Evolutionary conservation across 2,797 vertebrate species (phyloP).

Genomic region (Anguilla marmorata): DNA sequence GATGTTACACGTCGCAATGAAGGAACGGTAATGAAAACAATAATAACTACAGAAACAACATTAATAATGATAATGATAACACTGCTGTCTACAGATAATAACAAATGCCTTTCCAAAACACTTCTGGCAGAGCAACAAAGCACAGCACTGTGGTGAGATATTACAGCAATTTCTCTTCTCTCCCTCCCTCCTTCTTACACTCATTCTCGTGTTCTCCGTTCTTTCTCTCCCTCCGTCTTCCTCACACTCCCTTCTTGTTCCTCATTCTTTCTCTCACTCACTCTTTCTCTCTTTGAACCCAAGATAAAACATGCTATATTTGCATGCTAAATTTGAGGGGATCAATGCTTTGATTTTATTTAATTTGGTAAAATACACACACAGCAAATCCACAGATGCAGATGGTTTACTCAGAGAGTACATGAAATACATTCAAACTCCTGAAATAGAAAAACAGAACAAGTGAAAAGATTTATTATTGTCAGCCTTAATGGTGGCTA

Average conservation of each 20-base stretch:
- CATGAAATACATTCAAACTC: background rate
- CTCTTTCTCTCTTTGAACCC: background rate
- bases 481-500: background rate
- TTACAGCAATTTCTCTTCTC: constrained; percentile 29
- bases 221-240: background rate
- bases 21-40: constrained; percentile 30
- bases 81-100: constrained; percentile 12
- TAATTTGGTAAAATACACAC: background rate
- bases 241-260: background rate
- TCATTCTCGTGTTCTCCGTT: background rate
- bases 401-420: background rate
- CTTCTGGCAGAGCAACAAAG: constrained; percentile 33
- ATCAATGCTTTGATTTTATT: background rate
- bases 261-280: background rate
- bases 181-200: constrained; percentile 16
- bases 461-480: background rate
- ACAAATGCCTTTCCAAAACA: constrained; percentile 31
- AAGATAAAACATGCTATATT: background rate
- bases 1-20: constrained; percentile 13
- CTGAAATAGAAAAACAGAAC: background rate
- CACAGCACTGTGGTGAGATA: background rate
- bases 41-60: constrained; percentile 28
- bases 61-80: constrained; percentile 36
- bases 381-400: background rate
- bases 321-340: background rate